Base-by-base conservation (phyloP, 2,888 invertebrate genomes). In the Diaperis boleti region DNA sequence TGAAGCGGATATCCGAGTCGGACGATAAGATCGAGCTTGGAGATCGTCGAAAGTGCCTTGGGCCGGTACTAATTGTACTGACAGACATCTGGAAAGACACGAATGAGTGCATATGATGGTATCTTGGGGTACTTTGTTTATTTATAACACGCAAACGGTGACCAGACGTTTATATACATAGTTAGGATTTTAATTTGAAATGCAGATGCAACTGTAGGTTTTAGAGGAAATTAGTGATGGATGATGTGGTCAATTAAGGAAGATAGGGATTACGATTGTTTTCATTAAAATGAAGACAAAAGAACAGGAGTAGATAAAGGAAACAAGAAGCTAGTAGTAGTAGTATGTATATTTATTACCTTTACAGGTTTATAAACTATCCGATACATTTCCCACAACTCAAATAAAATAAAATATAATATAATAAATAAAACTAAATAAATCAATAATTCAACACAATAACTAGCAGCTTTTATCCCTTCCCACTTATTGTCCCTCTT, bases 1-100 rank as follows among this genome's bases (percentile, higher is more conserved):
- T 94, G 82, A 95, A 95, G 70, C 94, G 86, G 79, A 95, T 94
- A 82, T 95, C 94, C 73, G 94, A 94, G 84, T 93, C 92, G 69
- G 92, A 92, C 0, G 94, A 92, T 73, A 92, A 82, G 61, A 93
- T 92, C 26, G 93, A 93, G 80, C 92, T 92, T 31, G 93, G 89
- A 0, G 86, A 85, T 69, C 85, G 78, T 69, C 85, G 82, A 72
- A 84, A 84, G 61, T 82, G 83, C 65, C 84, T 80, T 26, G 66
- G 71, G 22, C 84, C 84, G 39, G 77, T 75, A 60, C 76, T 79
- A 70, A 83, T 83, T 62, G 80, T 79, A 65, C 77, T 80, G 73
- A 84, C 83, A 22, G 86, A 85, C 77, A 86, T 85, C 86, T 86
- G 79, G 39, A 66, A 33, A 26, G 26, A 5, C 6, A 26, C 26